These are phyloP conservation scores for Palythoa grandiflora DNA, from an alignment of 92 coral and sea anemone genomes.

Conservation along the genomic window DNA sequence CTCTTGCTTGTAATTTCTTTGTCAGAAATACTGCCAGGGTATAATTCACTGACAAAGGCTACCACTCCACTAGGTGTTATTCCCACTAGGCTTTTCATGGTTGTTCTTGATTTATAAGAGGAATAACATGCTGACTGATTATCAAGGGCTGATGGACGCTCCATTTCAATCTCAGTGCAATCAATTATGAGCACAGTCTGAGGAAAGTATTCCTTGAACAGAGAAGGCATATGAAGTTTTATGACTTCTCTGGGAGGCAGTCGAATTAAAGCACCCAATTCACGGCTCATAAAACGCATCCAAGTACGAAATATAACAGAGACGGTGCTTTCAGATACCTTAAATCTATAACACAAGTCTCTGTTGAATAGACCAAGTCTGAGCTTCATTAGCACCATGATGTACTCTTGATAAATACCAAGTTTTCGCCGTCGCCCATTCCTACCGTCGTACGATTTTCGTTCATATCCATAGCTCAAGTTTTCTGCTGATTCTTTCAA, in stretches of 20 bases:
- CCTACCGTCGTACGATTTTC: neutral
- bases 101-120: conserved; percentile 67
- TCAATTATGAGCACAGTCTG: conserved; percentile 62
- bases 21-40: conserved; percentile 65
- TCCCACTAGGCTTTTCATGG: conserved; percentile 74
- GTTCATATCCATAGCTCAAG: conserved; percentile 56
- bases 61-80: conserved; percentile 76
- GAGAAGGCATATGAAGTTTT: conserved; percentile 61
- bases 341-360: conserved; percentile 66
- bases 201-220: conserved; percentile 64
- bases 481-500: conserved; percentile 63
- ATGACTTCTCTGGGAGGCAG: conserved; percentile 72
- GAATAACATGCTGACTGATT: conserved; percentile 76
- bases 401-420: conserved; percentile 55
- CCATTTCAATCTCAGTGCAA: conserved; percentile 76
- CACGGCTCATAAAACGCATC: conserved; percentile 60
- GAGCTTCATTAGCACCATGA: conserved; percentile 64
- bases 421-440: neutral
- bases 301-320: conserved; percentile 63
- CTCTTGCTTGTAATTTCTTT: conserved; percentile 62
- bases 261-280: conserved; percentile 60
- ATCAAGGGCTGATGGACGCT: conserved; percentile 75
- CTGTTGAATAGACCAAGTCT: conserved; percentile 65
- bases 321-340: conserved; percentile 35
- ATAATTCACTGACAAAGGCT: conserved; percentile 61